Percentiles rank a stretch among this genome's conserved stretches.
Evolutionary conservation across 2,797 vertebrate genomes (phyloP).

Genomic region (Masticophis lateralis): DNA sequence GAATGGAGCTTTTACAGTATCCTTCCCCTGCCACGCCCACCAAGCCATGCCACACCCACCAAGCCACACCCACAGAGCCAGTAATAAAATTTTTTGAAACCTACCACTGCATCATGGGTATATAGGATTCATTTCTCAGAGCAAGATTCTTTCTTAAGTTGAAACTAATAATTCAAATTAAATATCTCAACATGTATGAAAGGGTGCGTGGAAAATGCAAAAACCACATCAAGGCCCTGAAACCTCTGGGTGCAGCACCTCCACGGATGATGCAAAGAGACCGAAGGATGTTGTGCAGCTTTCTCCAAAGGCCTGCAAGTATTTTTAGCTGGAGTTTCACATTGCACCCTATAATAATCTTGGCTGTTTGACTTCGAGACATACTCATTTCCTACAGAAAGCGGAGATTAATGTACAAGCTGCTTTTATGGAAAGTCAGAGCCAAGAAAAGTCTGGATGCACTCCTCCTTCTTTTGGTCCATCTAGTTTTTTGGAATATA

Average conservation of each 20-base stretch:
- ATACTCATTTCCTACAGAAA: constrained; percentile 1
- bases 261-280: constrained; percentile 25
- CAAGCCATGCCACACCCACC: no score
- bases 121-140: constrained; percentile 40
- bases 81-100: no score
- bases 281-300: constrained; percentile 44
- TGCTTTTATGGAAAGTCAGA: not conserved
- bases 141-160: not conserved
- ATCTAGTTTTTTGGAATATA: not conserved
- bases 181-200: constrained; percentile 29
- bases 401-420: not conserved
- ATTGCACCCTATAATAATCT: constrained; percentile 65
- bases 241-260: constrained; percentile 42
- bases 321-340: constrained; percentile 55
- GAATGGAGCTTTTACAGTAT: no score
- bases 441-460: not conserved
- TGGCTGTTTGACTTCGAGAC: not conserved
- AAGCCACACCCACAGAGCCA: no score
- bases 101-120: not conserved
- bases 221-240: constrained; percentile 31
- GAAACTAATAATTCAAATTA: constrained; percentile 32
- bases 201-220: constrained; percentile 37
- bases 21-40: no score
- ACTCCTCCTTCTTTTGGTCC: not conserved
- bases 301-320: constrained; percentile 40